A percentile compares a stretch with the other conserved stretches of the same genome.
phyloP scores from a whole-genome alignment of 35 echinoderm and acorn worm species.

The Anneissia japonica region DNA sequence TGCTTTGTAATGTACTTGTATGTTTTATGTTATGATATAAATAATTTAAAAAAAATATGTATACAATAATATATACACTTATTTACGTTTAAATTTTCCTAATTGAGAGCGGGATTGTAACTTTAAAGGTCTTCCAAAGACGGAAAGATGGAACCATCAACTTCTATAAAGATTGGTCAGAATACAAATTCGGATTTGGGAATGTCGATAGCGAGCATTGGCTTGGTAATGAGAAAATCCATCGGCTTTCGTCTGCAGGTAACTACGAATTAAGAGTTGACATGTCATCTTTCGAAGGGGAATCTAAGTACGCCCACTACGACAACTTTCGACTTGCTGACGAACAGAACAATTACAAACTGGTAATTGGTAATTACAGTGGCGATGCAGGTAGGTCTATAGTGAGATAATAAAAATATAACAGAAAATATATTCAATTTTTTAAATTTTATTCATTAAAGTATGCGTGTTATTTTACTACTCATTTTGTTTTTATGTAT shows the following conservation, averaged over 20 bases:
- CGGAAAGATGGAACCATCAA: too few relatives aligned
- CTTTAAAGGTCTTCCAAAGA: neutral
- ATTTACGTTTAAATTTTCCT: too few relatives aligned
- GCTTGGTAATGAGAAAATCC: conserved; percentile 31
- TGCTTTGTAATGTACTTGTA: too few relatives aligned
- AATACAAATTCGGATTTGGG: conserved; percentile 16
- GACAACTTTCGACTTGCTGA: conserved; percentile 34
- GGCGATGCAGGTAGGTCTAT: conserved; percentile 64
- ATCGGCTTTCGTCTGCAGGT: neutral
- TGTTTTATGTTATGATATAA: too few relatives aligned
- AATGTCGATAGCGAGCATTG: neutral
- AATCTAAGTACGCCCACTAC: conserved; percentile 28
- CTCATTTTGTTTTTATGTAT: too few relatives aligned
- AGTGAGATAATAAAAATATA: too few relatives aligned
- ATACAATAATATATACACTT: too few relatives aligned
- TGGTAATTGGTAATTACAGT: conserved; percentile 45
- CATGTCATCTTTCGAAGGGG: conserved; percentile 39
- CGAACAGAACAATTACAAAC: conserved; percentile 40
- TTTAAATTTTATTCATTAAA: too few relatives aligned
- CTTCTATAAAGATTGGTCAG: neutral
- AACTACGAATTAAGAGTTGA: conserved; percentile 20
- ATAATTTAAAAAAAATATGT: too few relatives aligned
- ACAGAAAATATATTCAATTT: too few relatives aligned
- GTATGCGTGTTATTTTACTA: too few relatives aligned
- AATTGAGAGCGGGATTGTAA: too few relatives aligned